phyloP scores from a whole-genome alignment of 2,113 vertebrate species.

The Nestor notabilis region DNA sequence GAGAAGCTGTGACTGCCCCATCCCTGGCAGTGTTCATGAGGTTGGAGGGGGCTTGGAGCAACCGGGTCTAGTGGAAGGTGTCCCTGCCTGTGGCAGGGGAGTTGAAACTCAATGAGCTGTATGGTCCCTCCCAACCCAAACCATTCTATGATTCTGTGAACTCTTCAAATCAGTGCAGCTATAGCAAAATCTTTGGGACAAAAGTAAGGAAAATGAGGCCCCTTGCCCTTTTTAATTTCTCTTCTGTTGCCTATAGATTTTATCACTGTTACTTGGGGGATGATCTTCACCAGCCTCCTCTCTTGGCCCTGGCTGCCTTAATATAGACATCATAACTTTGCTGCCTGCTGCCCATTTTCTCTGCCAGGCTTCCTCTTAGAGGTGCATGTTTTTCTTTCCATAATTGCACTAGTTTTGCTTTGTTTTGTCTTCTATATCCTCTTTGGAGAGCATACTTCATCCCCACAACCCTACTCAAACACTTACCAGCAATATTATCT shows the following conservation, averaged over 20 bases:
- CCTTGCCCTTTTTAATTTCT: not conserved
- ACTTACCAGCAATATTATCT: constrained; percentile 24
- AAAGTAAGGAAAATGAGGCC: not conserved
- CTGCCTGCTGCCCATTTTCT: not conserved
- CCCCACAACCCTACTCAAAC: not conserved
- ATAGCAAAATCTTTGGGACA: not conserved
- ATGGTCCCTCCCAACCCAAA: not conserved
- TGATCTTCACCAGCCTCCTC: not conserved
- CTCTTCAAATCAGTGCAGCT: not conserved
- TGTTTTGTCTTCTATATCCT: not conserved
- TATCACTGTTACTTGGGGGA: not conserved
- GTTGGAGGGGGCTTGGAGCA: not conserved
- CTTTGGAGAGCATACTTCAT: not conserved
- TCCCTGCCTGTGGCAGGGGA: not conserved
- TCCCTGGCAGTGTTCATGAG: not conserved
- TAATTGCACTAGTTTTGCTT: not conserved
- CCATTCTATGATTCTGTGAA: not conserved
- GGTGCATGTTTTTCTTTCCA: not conserved
- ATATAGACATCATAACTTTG: not conserved
- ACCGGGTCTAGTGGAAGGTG: not conserved
- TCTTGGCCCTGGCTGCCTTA: not conserved
- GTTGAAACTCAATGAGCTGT: not conserved
- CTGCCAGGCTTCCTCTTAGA: not conserved
- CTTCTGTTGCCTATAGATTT: not conserved
- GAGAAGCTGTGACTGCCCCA: not conserved